Evolutionary conservation across 2,113 vertebrate genomes (phyloP), one percentile per base, ranked within the genome.

Genomic region (Cricetomys ansorgei): DNA sequence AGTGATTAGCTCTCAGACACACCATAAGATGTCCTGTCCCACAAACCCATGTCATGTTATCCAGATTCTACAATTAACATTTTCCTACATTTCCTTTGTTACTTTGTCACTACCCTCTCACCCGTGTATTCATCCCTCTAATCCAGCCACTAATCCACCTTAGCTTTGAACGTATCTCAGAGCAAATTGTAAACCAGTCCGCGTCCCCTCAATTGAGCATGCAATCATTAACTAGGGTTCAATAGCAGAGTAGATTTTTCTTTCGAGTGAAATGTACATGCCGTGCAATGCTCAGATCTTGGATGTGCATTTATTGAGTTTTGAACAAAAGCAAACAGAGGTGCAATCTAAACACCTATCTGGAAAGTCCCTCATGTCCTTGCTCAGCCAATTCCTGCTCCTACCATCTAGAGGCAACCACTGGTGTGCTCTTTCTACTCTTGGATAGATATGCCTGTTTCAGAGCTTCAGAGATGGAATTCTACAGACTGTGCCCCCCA

Each of bases 181-280:
- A 88, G 62, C 53, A 65, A 64, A 84, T 25, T 65, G 23, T 19
- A 65, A 69, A 62, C 17, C 45, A 23, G 53, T 45, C 50, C 0
- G 21, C 13, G 17, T 48, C 10, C 48, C 23, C 4, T 91, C 86
- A 76, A 48, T 29, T 62, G 37, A 40, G 12, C 19, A 10, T 29
- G n/a, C 45, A 85, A 43, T 77, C 79, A 89, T 67, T 94, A 86
- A 75, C 72, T 69, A 81, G 27, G 72, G 25, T 69, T 81, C 31
- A 57, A 62, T 72, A 69, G 53, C 34, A 43, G 70, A 48, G 21
- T 69, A 69, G 59, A 31, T 64, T 77, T 77, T 72, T 76, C 43
- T 87, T 96, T 27, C 25, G 57, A 89, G 43, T 55, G 53, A 96
- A 84, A 72, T 50, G 84, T 79, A 59, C 37, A 43, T 45, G 34